Evolutionary conservation across 2,113 vertebrate genomes (phyloP).

Genomic region (Clinocottus analis): DNA sequence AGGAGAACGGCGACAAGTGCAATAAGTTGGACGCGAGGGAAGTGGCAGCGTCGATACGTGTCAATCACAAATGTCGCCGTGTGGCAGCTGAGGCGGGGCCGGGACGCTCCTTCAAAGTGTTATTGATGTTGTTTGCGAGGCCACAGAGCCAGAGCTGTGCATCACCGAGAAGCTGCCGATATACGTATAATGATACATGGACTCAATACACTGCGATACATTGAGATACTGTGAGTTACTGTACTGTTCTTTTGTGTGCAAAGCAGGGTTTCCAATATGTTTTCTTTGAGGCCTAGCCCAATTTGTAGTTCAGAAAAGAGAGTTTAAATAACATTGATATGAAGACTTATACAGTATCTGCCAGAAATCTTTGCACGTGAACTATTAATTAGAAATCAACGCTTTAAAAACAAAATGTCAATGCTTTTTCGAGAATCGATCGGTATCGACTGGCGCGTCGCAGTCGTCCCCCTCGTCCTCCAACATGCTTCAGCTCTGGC

Average conservation of each 20-base stretch:
- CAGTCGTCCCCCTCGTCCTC: neutral
- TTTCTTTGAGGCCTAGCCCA: no score
- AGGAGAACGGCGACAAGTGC: slow-evolving; percentile 20
- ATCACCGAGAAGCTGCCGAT: no score
- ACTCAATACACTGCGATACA: neutral
- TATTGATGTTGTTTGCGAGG: slow-evolving; percentile 1
- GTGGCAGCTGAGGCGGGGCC: slow-evolving; percentile 15
- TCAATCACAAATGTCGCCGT: slow-evolving; percentile 47
- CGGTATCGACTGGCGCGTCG: neutral
- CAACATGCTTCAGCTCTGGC: slow-evolving; percentile 34
- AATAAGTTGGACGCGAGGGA: slow-evolving; percentile 24
- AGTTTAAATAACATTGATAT: no score
- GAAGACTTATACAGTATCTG: no score
- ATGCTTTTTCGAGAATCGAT: neutral
- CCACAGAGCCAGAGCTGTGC: neutral
- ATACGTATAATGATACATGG: no score
- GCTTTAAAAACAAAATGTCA: no score
- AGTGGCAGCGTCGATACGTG: slow-evolving; percentile 19
- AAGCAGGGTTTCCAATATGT: no score
- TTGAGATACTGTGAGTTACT: neutral
- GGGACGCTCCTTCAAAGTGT: slow-evolving; percentile 14
- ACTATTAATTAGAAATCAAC: neutral
- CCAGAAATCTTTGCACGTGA: neutral
- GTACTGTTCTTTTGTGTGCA: no score
- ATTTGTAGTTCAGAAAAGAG: no score